Conservation (phyloP, 2,888 invertebrate species). For the Gibbula magus region DNA sequence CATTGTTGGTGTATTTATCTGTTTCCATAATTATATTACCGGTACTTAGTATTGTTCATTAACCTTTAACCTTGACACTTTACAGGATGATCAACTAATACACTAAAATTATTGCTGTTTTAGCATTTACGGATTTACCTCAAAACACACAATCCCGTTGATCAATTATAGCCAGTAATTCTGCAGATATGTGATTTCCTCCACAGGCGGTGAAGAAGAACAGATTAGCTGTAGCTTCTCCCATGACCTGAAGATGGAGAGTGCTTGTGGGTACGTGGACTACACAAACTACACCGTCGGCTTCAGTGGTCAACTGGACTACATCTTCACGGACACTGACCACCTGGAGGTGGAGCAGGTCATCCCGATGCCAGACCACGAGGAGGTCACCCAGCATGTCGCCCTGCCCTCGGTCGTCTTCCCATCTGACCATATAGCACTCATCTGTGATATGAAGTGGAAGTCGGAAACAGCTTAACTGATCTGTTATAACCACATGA, state of each 20-base stretch:
- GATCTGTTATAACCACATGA: no score
- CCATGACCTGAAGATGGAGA: slow-evolving; percentile 82
- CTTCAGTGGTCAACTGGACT: slow-evolving; percentile 92
- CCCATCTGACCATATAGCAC: slow-evolving; percentile 95
- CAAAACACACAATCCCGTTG: no score
- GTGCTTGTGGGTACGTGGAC: slow-evolving; percentile 88
- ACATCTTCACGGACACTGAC: slow-evolving; percentile 87
- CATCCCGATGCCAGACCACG: slow-evolving; percentile 87
- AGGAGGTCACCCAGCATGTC: slow-evolving; percentile 83
- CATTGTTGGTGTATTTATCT: no score
- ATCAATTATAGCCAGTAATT: no score
- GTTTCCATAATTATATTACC: no score
- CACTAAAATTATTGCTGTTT: no score
- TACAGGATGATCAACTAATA: no score
- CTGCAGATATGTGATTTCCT: neutral
- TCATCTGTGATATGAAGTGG: slow-evolving; percentile 78
- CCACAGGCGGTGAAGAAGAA: slow-evolving; percentile 77
- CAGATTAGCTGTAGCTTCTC: slow-evolving; percentile 75
- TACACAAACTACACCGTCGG: slow-evolving; percentile 89
- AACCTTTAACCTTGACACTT: no score
- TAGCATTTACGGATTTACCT: no score
- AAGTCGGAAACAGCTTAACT: slow-evolving; percentile 30
- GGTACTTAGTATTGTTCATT: no score
- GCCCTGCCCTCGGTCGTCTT: slow-evolving; percentile 92
- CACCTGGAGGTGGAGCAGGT: slow-evolving; percentile 78